A percentile compares a stretch with the other conserved stretches of the same genome.
phyloP scores from a whole-genome alignment of 2,888 invertebrate species.

The Rhingia rostrata region DNA sequence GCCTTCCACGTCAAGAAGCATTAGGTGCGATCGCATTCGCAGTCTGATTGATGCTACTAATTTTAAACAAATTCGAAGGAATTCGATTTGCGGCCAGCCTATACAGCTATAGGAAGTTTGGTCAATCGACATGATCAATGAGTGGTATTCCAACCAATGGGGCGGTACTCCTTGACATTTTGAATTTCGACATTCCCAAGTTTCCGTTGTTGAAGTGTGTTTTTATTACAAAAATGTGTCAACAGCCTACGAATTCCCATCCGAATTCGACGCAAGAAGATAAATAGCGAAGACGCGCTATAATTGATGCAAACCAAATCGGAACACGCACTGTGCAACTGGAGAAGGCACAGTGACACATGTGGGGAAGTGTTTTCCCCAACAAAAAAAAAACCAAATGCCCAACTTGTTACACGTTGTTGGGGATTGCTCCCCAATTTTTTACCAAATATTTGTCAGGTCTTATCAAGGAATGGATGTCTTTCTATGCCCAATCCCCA shows the following conservation, averaged over 20 bases:
- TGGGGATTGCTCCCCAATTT: conserved; percentile 52
- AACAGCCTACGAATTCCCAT: not conserved
- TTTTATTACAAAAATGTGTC: not conserved
- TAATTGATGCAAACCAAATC: conserved; percentile 67
- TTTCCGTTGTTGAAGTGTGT: not conserved
- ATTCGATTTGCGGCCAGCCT: conserved; percentile 11
- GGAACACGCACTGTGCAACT: conserved; percentile 58
- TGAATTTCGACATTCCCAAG: not conserved
- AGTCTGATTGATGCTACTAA: not conserved
- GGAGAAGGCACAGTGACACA: conserved; percentile 22
- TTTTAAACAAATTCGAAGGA: conserved; percentile 1
- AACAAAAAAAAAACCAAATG: not conserved
- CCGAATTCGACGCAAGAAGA: conserved; percentile 11
- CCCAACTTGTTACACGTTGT: conserved; percentile 63
- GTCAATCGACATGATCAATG: not conserved
- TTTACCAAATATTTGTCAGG: conserved; percentile 66
- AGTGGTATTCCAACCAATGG: not conserved
- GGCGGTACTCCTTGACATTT: not conserved
- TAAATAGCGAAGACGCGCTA: conserved; percentile 32
- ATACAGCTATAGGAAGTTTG: conserved; percentile 1
- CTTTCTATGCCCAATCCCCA: conserved; percentile 3
- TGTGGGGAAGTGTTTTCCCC: conserved; percentile 13
- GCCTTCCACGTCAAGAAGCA: conserved; percentile 3
- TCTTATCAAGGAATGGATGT: conserved; percentile 50
- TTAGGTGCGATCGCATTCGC: not conserved